Base-by-base conservation (phyloP, 1,140 invertebrate species). In the Proctacanthus coquilletti region DNA sequence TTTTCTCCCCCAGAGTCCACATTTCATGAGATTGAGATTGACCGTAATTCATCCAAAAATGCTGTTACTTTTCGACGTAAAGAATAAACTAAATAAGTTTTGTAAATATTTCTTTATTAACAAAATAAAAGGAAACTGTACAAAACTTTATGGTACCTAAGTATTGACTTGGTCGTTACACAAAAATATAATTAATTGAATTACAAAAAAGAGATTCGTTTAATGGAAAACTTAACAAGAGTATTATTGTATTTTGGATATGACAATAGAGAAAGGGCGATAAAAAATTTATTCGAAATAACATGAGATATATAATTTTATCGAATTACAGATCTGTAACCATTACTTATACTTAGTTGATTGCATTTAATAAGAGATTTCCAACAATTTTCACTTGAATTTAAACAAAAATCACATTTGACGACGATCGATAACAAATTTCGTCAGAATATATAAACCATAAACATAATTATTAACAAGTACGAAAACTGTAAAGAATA, bases 51-150 rank as follows among this genome's bases (percentile, higher is more conserved):
- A n/a, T n/a, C n/a, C n/a, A n/a, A n/a, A n/a, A n/a, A n/a, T n/a
- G n/a, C n/a, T n/a, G n/a, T n/a, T n/a, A n/a, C n/a, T n/a, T n/a
- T n/a, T n/a, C n/a, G n/a, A n/a, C n/a, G n/a, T n/a, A n/a, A n/a
- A n/a, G n/a, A n/a, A n/a, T n/a, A n/a, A n/a, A n/a, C n/a, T n/a
- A n/a, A n/a, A n/a, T n/a, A n/a, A n/a, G n/a, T n/a, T n/a, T n/a
- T n/a, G n/a, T n/a, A n/a, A n/a, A n/a, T n/a, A n/a, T 34, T 34
- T 34, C 14, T 34, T 34, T 34, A 34, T 17, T 18, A 34, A 29
- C n/a, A 11, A 34, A 34, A 34, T 34, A 11, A 34, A 34, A 34
- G 32, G 11, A 34, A 13, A 34, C 32, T 34, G 32, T 34, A 34
- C 32, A 34, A 34, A 34, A 27, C 8, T 9, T 34, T 17, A 11